Base-by-base conservation (phyloP, 2,797 vertebrate species). In the Premnoplex brunnescens region DNA sequence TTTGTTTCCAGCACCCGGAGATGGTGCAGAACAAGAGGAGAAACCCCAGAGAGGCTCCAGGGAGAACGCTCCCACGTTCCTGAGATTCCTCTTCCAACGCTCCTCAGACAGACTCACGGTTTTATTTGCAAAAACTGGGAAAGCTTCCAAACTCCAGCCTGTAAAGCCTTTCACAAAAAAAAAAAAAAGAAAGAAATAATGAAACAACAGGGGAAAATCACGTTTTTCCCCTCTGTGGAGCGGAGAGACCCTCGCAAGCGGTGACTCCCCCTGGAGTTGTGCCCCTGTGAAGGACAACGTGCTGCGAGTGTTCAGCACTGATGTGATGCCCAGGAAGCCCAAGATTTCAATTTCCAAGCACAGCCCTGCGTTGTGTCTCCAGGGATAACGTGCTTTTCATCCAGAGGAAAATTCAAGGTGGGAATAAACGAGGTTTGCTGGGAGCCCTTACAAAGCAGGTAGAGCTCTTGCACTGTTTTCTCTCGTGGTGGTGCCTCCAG, bases 81-180 rank as follows among this genome's bases (percentile, higher is more conserved):
- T 94, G 64, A 96, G 85, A 96, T 93, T 87, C 93, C 93, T 97
- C 85, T 88, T 95, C 93, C 92, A 97, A 90, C 39, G 26, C 91
- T 94, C 92, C 88, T 55, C 84, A 93, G 92, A 91, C 88, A 90
- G 77, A 88, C 97, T 96, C 91, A 54, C 84, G 82, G 74, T 92
- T 96, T 97, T 97, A 95, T 96, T 97, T 96, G 87, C 95, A 88
- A 97, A 96, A 96, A 86, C 91, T 96, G 91, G 94, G 96, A 96
- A 93, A 69, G 87, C 44, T 91, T 97, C 97, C 97, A 97, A 95
- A 94, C 91, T 85, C 32, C 63, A 79, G 94, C 92, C 89, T 73
- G 80, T 63, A 89, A 95, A 96, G 81, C 60, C 91, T 94, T 96
- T 75, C 89, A 88, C 51, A 22, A 49, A 55, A 91, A 43, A 9